Base-by-base conservation (phyloP, 1,140 invertebrate genomes). In the Micrasema longulum region DNA sequence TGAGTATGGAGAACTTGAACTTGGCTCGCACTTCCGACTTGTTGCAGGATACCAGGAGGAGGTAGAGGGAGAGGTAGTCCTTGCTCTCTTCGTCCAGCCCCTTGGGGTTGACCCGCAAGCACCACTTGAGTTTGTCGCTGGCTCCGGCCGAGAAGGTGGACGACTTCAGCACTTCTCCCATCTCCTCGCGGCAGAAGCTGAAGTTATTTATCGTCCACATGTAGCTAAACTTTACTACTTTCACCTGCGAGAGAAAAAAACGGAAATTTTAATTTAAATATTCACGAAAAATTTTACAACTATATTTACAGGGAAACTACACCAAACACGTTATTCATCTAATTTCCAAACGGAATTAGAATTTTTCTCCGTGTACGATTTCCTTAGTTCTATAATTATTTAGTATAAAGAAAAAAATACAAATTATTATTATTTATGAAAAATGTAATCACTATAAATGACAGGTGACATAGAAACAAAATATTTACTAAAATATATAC, bases 201-300 rank as follows among this genome's bases (percentile, higher is more conserved):
- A 99, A 99, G 90, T 99, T 99, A 86, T 99, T 99, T 88, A 99
- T 99, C 80, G 97, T 99, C 98, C 98, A 99, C 95, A 99, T 99
- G 86, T 99, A 99, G 86, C 95, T 97, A 89, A 99, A 99, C 87
- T 99, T 99, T 70, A 99, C 96, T 84, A 99, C 97, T 92, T 99
- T 99, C 78, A 99, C 97, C 96, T 99, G 92, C 75, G 87, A 84
- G 76, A 72, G 76, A 77, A 71, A 71, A 57, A 65, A n/a, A n/a
- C n/a, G n/a, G n/a, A n/a, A n/a, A n/a, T n/a, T n/a, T n/a, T n/a
- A n/a, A n/a, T n/a, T n/a, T n/a, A n/a, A n/a, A n/a, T n/a, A n/a
- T n/a, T n/a, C n/a, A n/a, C n/a, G n/a, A n/a, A n/a, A n/a, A n/a
- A n/a, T n/a, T n/a, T n/a, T n/a, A n/a, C n/a, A n/a, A n/a, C n/a